Base-by-base conservation (phyloP, 1,140 invertebrate species). In the Lasaia peninsularis region DNA sequence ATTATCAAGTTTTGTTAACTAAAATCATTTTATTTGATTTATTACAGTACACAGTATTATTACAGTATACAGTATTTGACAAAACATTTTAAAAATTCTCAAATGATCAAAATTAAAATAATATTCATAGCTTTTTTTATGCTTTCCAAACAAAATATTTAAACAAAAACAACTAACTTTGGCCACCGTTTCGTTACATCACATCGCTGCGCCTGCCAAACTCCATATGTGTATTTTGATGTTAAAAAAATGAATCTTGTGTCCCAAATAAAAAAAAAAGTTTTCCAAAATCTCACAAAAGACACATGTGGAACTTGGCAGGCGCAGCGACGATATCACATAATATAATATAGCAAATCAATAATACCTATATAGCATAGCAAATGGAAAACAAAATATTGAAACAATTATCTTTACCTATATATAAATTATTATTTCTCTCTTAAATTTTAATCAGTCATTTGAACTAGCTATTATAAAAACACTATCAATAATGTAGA, bases 341-440 rank as follows among this genome's bases (percentile, higher is more conserved):
- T 56, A 56, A 51, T 51, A 51, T 51, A 51, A 28, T 51, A 51
- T 33, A 33, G 32, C 32, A 33, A 33, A 33, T 33, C 32, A 33
- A 33, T 33, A 33, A n/a, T 33, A 33, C 32, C 49, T 51, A 24
- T 51, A 51, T 51, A 51, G 49, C 49, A 51, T 51, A 51, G 49
- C 49, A 51, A 51, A 51, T 21, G 49, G 49, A 51, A 51, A 51
- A 51, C 49, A 51, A 51, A 51, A n/a, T n/a, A n/a, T n/a, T n/a
- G n/a, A n/a, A n/a, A n/a, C n/a, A n/a, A n/a, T n/a, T n/a, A n/a
- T n/a, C n/a, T n/a, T n/a, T n/a, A n/a, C n/a, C n/a, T n/a, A n/a
- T n/a, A n/a, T n/a, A n/a, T n/a, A n/a, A n/a, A n/a, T n/a, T n/a
- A n/a, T n/a, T n/a, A n/a, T n/a, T n/a, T n/a, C n/a, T n/a, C n/a